phyloP scores from a whole-genome alignment of 2,888 invertebrate genomes.

The Liposcelis brunnea region DNA sequence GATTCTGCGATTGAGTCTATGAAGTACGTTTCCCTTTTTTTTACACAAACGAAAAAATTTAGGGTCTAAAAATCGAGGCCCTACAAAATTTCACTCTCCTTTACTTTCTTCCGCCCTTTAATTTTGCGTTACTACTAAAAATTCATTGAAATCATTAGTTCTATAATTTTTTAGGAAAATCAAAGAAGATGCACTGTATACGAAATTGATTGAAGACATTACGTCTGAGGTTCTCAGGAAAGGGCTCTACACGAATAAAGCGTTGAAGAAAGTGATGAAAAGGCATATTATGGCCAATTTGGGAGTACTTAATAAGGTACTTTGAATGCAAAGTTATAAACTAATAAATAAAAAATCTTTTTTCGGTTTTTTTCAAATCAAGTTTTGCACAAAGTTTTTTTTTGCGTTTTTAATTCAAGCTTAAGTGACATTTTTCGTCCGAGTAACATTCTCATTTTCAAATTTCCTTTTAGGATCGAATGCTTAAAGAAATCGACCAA shows the following conservation, averaged over 20 bases:
- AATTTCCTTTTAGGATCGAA: constrained; percentile 24
- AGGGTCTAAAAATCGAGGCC: too few relatives aligned
- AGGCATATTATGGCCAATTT: constrained; percentile 32
- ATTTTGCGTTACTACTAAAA: too few relatives aligned
- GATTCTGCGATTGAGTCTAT: too few relatives aligned
- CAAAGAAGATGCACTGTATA: constrained; percentile 22
- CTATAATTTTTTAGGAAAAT: too few relatives aligned
- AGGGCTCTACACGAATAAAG: constrained; percentile 33
- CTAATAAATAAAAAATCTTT: background rate
- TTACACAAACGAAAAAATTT: too few relatives aligned
- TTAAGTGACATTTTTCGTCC: background rate
- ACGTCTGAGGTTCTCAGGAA: constrained; percentile 37
- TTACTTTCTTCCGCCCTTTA: too few relatives aligned
- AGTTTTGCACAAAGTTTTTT: background rate
- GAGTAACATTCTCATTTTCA: constrained; percentile 8
- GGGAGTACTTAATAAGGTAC: constrained; percentile 29
- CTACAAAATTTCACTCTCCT: too few relatives aligned
- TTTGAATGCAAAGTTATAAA: too few relatives aligned
- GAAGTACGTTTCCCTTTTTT: too few relatives aligned
- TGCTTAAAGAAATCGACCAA: constrained; percentile 28
- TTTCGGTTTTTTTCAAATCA: background rate
- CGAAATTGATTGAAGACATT: constrained; percentile 30
- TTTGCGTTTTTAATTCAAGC: too few relatives aligned
- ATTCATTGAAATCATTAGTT: too few relatives aligned
- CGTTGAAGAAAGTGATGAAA: constrained; percentile 32